Evolutionary conservation across 2,113 vertebrate species (phyloP).

Genomic region (Sakesphorus luctuosus): DNA sequence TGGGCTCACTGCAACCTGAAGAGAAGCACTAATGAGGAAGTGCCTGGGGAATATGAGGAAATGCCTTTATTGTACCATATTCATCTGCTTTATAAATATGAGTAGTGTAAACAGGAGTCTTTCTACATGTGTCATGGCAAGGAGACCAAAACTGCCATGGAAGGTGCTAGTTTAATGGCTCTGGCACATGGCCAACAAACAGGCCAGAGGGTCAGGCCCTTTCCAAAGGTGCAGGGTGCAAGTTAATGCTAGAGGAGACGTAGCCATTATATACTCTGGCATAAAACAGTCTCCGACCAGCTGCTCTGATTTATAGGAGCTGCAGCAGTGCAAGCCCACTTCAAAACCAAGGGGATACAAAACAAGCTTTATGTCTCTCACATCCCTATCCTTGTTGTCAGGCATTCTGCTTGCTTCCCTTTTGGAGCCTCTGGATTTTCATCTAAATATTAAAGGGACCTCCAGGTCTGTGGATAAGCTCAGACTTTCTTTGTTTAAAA

Average conservation of each 20-base stretch:
- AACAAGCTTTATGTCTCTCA: not conserved
- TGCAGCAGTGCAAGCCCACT: not conserved
- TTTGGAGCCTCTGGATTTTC: not conserved
- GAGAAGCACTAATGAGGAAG: not conserved
- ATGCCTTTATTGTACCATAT: not conserved
- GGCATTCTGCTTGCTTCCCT: not conserved
- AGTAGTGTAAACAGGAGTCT: not conserved
- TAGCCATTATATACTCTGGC: not conserved
- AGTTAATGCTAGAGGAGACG: not conserved
- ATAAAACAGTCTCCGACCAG: not conserved
- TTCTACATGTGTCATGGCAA: not conserved
- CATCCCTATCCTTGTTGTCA: not conserved
- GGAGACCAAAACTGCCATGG: not conserved
- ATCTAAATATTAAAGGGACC: not conserved
- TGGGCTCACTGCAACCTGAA: not conserved
- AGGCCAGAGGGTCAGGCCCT: rapidly evolving
- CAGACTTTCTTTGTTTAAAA: not conserved
- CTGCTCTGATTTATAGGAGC: not conserved
- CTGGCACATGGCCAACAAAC: not conserved
- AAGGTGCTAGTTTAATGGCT: not conserved
- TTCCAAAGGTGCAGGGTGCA: not conserved
- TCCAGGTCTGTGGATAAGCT: not conserved
- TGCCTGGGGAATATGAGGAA: not conserved
- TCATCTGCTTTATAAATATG: not conserved
- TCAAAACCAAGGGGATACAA: not conserved